These are phyloP conservation scores for Xestia c-nigrum DNA, from an alignment of 2,888 invertebrate species.

Conservation along the genomic window DNA sequence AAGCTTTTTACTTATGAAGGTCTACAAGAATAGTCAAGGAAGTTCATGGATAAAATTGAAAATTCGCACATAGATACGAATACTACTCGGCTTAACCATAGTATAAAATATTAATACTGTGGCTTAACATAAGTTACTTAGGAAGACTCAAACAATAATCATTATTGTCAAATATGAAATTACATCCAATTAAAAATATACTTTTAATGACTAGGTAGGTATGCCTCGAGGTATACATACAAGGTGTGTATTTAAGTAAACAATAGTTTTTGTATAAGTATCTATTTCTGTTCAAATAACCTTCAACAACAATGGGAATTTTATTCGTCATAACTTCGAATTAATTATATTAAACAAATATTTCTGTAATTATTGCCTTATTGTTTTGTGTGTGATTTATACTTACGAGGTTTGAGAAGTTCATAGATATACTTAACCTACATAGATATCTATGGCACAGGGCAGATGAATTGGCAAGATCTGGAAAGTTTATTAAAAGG, in stretches of 20 bases:
- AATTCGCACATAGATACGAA: neutral
- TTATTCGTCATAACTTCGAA: constrained; percentile 17
- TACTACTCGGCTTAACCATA: neutral
- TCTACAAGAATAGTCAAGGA: neutral
- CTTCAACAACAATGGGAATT: constrained; percentile 37
- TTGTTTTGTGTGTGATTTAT: neutral
- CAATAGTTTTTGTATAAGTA: constrained; percentile 24
- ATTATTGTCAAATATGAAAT: constrained; percentile 14
- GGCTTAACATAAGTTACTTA: neutral
- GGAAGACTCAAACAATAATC: constrained; percentile 9
- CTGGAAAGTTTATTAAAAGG: neutral
- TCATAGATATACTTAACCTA: neutral
- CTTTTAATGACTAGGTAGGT: constrained; percentile 14
- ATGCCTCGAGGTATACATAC: neutral
- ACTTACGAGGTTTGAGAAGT: neutral
- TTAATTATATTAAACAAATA: constrained; percentile 10
- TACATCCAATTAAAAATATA: constrained; percentile 19
- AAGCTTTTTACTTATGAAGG: neutral
- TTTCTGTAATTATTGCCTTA: constrained; percentile 4
- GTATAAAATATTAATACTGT: too few relatives aligned
- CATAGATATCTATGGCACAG: neutral
- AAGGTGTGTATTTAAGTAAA: constrained; percentile 10
- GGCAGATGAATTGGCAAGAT: neutral
- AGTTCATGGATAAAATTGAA: neutral
- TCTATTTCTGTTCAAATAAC: constrained; percentile 13